Percentiles rank a stretch among this genome's conserved stretches.
Evolutionary conservation across 2,113 vertebrate species (phyloP).

Genomic region (Anhinga rufa): DNA sequence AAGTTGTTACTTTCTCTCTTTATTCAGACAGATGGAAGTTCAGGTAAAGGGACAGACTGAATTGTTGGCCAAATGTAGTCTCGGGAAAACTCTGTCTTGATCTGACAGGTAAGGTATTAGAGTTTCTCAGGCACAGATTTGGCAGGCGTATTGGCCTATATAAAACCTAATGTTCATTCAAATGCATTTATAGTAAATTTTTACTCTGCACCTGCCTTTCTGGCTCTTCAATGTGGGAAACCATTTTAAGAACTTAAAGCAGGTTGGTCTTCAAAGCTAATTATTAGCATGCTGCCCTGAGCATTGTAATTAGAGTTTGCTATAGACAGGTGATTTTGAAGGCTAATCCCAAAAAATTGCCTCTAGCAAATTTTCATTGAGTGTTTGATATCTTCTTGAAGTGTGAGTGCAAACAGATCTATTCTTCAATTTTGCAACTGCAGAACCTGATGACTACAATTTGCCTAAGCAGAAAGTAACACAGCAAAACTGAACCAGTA

Average conservation of each 20-base stretch:
- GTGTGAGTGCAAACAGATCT: not conserved
- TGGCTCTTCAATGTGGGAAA: not conserved
- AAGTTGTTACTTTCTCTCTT: not conserved
- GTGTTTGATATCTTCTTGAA: not conserved
- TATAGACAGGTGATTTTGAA: not conserved
- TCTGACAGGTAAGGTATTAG: not conserved
- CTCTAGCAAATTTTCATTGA: not conserved
- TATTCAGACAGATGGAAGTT: not conserved
- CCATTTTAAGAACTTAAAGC: not conserved
- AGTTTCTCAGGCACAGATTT: not conserved
- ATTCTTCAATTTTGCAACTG: not conserved
- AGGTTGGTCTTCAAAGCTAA: not conserved
- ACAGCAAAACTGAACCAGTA: fast-evolving
- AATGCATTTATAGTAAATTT: not conserved
- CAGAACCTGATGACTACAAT: not conserved
- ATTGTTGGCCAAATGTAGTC: not conserved
- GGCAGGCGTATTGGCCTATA: not conserved
- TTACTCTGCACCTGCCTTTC: not conserved
- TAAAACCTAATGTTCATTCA: not conserved
- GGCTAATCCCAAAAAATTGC: not conserved
- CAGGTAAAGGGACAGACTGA: not conserved
- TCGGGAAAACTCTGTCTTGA: not conserved
- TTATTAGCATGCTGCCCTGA: not conserved
- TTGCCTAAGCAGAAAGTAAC: not conserved
- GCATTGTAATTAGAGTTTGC: not conserved